Percentiles rank a stretch among this genome's conserved stretches.
Conservation (phyloP, 2,888 invertebrate species). For the Plebejus argus region DNA sequence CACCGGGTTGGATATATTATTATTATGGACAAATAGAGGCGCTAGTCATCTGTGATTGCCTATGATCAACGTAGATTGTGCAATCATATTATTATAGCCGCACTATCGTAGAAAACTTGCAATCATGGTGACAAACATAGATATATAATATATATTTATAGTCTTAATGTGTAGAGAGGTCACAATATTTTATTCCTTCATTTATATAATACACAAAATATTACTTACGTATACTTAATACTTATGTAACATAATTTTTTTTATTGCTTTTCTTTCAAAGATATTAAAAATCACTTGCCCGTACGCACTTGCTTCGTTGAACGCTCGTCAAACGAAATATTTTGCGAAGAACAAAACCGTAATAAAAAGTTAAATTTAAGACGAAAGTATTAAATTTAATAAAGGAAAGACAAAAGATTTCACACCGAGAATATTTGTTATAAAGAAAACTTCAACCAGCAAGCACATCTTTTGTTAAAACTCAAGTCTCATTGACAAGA, state of each 20-base stretch:
- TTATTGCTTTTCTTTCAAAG: background rate
- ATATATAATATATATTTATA: no score
- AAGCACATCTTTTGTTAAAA: conserved; percentile 2
- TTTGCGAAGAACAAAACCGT: background rate
- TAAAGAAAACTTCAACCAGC: background rate
- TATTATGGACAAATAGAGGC: no score
- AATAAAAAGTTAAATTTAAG: background rate
- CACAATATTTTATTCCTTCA: no score
- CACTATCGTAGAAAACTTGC: no score
- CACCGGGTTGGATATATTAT: no score
- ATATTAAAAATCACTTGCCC: conserved; percentile 1
- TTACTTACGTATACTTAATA: no score
- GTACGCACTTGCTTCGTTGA: background rate
- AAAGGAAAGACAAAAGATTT: background rate
- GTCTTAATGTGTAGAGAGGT: no score
- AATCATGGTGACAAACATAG: no score
- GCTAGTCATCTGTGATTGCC: no score
- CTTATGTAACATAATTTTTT: background rate
- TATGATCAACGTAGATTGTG: no score
- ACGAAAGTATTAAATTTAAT: background rate
- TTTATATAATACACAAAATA: no score
- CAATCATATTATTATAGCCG: no score
- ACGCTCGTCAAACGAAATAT: background rate
- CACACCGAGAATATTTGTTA: background rate
- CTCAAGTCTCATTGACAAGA: background rate